These are phyloP conservation scores for Amaurobius ferox DNA, from an alignment of 2,888 invertebrate species.

Conservation along the genomic window DNA sequence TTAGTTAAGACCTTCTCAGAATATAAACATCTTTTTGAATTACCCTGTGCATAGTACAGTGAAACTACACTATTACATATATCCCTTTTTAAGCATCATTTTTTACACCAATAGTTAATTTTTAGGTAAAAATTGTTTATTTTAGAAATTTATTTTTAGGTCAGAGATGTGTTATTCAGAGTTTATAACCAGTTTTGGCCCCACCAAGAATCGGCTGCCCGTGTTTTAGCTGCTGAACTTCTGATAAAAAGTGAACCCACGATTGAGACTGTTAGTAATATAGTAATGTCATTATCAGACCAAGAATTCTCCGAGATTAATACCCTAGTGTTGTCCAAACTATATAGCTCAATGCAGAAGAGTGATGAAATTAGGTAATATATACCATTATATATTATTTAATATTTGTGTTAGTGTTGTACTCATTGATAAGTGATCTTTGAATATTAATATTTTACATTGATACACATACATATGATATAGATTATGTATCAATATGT, in stretches of 20 bases:
- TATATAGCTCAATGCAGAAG: conserved; percentile 31
- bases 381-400: neutral
- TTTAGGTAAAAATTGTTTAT: no score
- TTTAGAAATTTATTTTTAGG: conserved; percentile 38
- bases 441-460: no score
- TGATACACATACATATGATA: no score
- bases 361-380: conserved; percentile 47
- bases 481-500: no score
- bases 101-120: no score
- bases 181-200: conserved; percentile 67
- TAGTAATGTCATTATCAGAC: conserved; percentile 39
- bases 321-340: conserved; percentile 43
- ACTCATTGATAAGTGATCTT: neutral
- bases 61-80: no score
- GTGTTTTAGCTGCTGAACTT: conserved; percentile 63
- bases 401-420: neutral
- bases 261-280: conserved; percentile 30
- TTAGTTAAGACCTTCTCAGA: no score
- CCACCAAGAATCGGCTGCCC: conserved; percentile 64
- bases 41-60: no score
- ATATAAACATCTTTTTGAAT: no score
- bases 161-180: conserved; percentile 35
- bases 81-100: no score
- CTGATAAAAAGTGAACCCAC: conserved; percentile 56
- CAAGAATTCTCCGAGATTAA: conserved; percentile 46